Base-by-base conservation (phyloP, 30 jellyfish, hydroid and myxozoan genomes). In the Pseudorhiza aurosa region DNA sequence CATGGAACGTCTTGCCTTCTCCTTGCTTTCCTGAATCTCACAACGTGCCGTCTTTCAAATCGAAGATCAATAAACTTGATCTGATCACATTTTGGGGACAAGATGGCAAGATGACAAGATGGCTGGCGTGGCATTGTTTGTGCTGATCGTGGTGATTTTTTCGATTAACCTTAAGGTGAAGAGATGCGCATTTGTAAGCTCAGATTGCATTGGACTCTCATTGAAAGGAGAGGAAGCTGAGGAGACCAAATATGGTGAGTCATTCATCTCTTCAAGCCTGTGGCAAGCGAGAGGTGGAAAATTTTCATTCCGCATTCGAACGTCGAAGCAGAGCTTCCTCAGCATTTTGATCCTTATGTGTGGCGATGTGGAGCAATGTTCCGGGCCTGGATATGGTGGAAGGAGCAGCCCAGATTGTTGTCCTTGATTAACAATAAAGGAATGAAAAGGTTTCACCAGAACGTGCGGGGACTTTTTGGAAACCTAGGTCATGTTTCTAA, bases 391-490 rank as follows among this genome's bases (percentile, higher is more conserved):
- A 25, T 36, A 30, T 49, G 50, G 35, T 7, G 18, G 27, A 19
- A 73, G 87, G 33, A 17, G 8, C 62, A 73, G 53, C 76, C 75
- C 87, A 69, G 87, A 73, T 73, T 6, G 75, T 49, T 31, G 17
- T 25, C 8, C 8, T 75, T 47, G 32, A 73, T 62, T 37, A 3
- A 28, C 53, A 26, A 9, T 28, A 30, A 37, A 2, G 76, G 87
- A 9, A 15, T 73, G 24, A 50, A 49, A 75, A 73, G 50, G 7
- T 36, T 73, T 8, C 87, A 73, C 40, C 74, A 73, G 45, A 73
- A 83, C 35, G 59, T 76, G 36, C 88, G 88, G 65, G 96, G 96
- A 53, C 69, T 87, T 63, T 87, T 78, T 47, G 47, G 75, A 46
- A 85, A 85, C 51, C 80, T 42, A 43, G 79, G 32, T 42, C 65